Percentiles rank a stretch among this genome's conserved stretches.
phyloP scores from a whole-genome alignment of 1,140 invertebrate genomes.

The Sycophila sp. region DNA sequence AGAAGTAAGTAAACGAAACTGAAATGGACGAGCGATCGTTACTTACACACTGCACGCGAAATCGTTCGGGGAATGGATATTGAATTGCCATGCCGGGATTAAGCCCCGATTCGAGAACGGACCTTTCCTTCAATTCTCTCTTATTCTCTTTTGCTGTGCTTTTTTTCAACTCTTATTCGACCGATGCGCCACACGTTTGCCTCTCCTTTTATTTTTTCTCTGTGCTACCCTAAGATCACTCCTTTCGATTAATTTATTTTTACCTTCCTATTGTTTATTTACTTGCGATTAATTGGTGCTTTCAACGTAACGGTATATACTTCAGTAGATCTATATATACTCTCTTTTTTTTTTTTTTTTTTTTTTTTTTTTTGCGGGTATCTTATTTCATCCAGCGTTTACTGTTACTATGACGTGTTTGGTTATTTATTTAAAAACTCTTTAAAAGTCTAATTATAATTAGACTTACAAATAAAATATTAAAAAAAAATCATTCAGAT shows the following conservation, averaged over 20 bases:
- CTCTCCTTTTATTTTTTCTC: background rate
- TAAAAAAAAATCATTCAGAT: too few species aligned
- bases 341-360: background rate
- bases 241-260: too few species aligned
- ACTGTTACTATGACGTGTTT: too few species aligned
- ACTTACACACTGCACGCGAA: constrained; percentile 39
- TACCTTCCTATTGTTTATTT: background rate
- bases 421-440: too few species aligned
- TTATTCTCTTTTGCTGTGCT: constrained; percentile 11
- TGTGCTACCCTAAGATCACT: too few species aligned
- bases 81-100: constrained; percentile 45
- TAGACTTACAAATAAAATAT: too few species aligned
- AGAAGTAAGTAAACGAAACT: constrained; percentile 49
- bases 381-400: too few species aligned
- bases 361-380: too few species aligned
- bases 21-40: constrained; percentile 46
- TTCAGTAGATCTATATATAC: too few species aligned
- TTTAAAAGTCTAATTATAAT: too few species aligned
- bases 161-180: constrained; percentile 26
- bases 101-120: constrained; percentile 40
- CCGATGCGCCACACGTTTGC: background rate
- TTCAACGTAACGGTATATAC: too few species aligned
- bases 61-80: constrained; percentile 48
- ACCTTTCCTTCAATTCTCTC: constrained; percentile 23
- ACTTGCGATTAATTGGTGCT: too few species aligned